Base-by-base conservation (phyloP, 2,797 vertebrate species). In the Cetoscarus ocellatus region DNA sequence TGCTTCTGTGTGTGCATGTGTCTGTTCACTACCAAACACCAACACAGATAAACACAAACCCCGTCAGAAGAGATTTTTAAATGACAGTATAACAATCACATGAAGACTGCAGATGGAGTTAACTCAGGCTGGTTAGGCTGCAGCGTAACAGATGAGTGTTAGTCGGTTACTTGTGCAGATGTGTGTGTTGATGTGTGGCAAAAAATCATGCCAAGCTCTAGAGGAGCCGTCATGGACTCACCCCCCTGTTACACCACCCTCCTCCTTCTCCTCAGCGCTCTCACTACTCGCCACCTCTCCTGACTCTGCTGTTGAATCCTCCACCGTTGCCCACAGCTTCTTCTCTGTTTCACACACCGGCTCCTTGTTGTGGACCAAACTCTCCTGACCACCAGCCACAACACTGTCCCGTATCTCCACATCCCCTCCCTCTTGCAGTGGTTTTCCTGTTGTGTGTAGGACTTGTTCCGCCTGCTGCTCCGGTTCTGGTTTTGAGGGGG, bases 311-410 rank as follows among this genome's bases (percentile, higher is more conserved):
- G 87, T 50, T 72, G 77, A 82, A 78, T 91, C 91, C 85, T 91
- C 92, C 79, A 92, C 82, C 15, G 88, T 61, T 5, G 87, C 90
- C 92, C 92, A 91, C 58, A 92, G 87, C 54, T 91, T 77, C 50
- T 86, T 83, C 50, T 92, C 92, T 15, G 72, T 83, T 38, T 86
- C 74, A 1, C 73, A 62, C 63, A 40, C 83, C 3, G 86, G 79
- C 60, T 87, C 72, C 57, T 83, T 35, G 7, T 67, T 74, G 77
- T 69, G 15, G 49, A 61, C 3, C 0, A 53, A 54, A 60, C 56
- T 47, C 77, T 82, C 75, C 73, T 58, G 73, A 66, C 73, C 80
- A 34, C 69, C 58, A 27, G 48, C 70, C 51, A 15, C 6, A 15
- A 11, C 38, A 17, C 51, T 6, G 0, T 19, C 48, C 10, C 45